Base-by-base conservation (phyloP, 1,140 invertebrate genomes). In the Drosophila paulistorum region DNA sequence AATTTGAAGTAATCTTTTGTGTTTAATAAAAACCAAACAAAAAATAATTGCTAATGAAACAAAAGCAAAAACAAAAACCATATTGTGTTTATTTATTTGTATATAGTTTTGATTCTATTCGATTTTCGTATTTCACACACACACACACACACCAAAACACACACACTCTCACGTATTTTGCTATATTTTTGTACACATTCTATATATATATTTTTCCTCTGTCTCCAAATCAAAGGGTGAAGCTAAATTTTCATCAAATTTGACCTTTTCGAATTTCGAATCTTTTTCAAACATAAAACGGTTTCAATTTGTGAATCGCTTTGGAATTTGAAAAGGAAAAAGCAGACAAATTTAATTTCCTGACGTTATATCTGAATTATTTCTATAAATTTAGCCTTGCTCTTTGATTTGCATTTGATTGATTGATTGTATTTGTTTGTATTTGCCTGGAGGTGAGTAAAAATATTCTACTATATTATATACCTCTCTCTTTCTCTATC, bases 1-100 rank as follows among this genome's bases (percentile, higher is more conserved):
- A 35, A 23, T 79, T 51, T 87, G 76, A 83, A 89, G 84, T 84
- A 87, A 89, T 76, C 7, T 83, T 81, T 83, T 87, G 83, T 87
- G 77, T 87, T 87, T 89, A 87, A 89, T 87, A 87, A 80, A 86
- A 87, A 68, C 70, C 45, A 77, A 84, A 62, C 65, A 55, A 78
- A 79, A 67, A 55, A 54, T 75, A 51, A 68, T 87, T 87, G 83
- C 79, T 48, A 74, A 72, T 64, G 77, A 82, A 68, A 77, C 66
- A 42, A 89, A 42, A 89, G 84, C 84, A 83, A 81, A 68, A 83
- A 67, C 1, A 26, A 58, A 30, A 51, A 23, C 3, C 45, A 20
- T 11, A 77, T 84, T 82, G 84, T 89, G 83, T 87, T 80, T 79
- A 82, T 74, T 85, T 81, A 14, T 72, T 74, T 72, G 55, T 67